Base-by-base conservation (phyloP, 2,888 invertebrate species). In the Pharmacophagus antenor region DNA sequence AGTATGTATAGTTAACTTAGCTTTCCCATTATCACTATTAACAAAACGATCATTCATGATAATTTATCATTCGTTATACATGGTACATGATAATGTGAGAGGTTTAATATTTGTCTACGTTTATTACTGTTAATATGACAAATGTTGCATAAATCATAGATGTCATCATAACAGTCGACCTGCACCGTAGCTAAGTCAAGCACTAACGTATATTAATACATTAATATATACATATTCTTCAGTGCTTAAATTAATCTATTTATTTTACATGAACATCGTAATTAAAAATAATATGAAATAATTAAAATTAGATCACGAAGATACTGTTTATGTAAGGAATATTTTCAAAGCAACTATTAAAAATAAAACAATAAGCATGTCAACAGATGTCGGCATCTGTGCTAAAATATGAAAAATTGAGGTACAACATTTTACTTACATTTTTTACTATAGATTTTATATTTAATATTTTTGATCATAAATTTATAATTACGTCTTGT, bases 81-180 rank as follows among this genome's bases (percentile, higher is more conserved):
- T n/a, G n/a, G n/a, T 37, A 37, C 15, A 20, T 18, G 18, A 44
- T 44, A 18, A 44, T 44, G 6, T 18, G 42, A 44, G 17, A 44
- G 42, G 10, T 6, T 17, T 37, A 23, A 23, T 27, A 50, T 56
- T 57, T 31, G 44, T 21, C 50, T 27, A 7, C 31, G 57, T 46
- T 56, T 51, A 57, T 31, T 57, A 44, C 27, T 51, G 42, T 50
- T 49, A 31, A 46, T 46, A 37, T 51, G 56, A 51, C 31, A 51
- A 37, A 57, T 51, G 31, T 57, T 27, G 15, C 22, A 51, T 57
- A 31, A 51, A 57, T 57, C 57, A 57, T 2, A 12, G n/a, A 50
- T 50, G 50, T 57, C 31, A 51, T 22, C 48, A 12, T 23, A n/a
- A 20, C 21, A 25, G 20, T 25, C 37, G 15, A 44, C 27, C 31